Conservation (phyloP, 2,888 invertebrate species). For the Rotaria macrura region DNA sequence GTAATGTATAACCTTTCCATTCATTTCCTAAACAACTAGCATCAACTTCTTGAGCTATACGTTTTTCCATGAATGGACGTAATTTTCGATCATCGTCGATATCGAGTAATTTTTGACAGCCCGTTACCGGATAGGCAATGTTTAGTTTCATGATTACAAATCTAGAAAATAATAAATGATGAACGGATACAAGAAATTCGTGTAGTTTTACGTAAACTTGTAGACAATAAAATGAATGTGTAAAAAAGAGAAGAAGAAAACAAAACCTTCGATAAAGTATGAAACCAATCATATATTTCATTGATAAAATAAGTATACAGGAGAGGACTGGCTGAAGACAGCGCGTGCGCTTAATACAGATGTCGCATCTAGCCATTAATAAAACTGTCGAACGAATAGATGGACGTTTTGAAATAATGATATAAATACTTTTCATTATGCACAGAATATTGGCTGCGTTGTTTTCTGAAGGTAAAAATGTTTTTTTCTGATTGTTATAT, state of each 20-base stretch:
- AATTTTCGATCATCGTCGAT: constrained; percentile 95
- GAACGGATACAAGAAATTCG: too few species aligned
- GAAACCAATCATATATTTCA: background rate
- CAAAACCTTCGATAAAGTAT: background rate
- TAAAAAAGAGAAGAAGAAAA: too few species aligned
- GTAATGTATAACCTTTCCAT: constrained; percentile 94
- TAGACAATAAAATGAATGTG: too few species aligned
- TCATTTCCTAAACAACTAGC: constrained; percentile 90
- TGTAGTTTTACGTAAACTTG: too few species aligned
- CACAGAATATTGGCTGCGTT: background rate
- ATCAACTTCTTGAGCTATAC: constrained; percentile 92
- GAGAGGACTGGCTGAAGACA: background rate
- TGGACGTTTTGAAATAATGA: too few species aligned
- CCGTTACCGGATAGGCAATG: constrained; percentile 93
- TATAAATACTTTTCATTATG: background rate
- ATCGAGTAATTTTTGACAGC: constrained; percentile 93
- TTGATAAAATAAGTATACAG: background rate
- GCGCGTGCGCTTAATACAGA: background rate
- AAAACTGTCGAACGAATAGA: too few species aligned
- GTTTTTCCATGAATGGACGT: constrained; percentile 92
- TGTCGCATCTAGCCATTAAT: background rate
- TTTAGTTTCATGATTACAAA: constrained; percentile 65
- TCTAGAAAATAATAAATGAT: background rate
- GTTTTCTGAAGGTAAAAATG: background rate
- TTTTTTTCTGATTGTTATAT: too few species aligned